Evolutionary conservation across 23 tunicate species (phyloP).

Genomic region (Halocynthia roretzi): DNA sequence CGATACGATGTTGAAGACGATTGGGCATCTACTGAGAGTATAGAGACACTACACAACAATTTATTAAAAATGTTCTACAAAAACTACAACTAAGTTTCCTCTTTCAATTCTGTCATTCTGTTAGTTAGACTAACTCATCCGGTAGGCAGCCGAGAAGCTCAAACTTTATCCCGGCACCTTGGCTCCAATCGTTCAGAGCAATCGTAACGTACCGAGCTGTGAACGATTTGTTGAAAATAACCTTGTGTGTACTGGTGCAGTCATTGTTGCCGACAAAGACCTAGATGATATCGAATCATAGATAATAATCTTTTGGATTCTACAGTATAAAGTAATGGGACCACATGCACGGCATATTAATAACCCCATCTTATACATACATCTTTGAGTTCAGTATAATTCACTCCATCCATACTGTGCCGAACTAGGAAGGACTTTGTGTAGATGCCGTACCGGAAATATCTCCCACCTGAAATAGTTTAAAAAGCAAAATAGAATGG

Average conservation of each 20-base stretch:
- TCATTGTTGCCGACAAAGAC: conserved; percentile 18
- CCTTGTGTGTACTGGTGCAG: conserved; percentile 1
- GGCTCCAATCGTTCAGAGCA: conserved; percentile 13
- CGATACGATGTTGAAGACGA: no score
- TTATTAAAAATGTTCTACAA: no score
- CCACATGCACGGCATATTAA: background rate
- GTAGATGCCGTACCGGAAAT: conserved; percentile 16
- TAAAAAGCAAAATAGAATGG: background rate
- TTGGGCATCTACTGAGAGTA: no score
- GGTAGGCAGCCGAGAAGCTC: conserved; percentile 28
- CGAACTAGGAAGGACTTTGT: conserved; percentile 18
- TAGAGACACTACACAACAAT: no score
- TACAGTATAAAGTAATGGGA: no score
- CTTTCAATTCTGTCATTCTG: no score
- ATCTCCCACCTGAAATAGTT: conserved; percentile 19
- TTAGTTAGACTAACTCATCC: background rate
- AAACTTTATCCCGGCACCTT: conserved; percentile 12
- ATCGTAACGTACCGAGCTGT: conserved; percentile 12
- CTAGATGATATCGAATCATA: background rate
- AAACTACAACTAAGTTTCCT: no score
- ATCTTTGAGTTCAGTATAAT: conserved; percentile 13
- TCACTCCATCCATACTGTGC: conserved; percentile 7
- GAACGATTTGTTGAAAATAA: conserved; percentile 9
- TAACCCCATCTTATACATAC: background rate
- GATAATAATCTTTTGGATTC: background rate